Evolutionary conservation across 2,888 invertebrate species (phyloP), one percentile per base, ranked within the genome.

Genomic region (Crepidodera aurea): DNA sequence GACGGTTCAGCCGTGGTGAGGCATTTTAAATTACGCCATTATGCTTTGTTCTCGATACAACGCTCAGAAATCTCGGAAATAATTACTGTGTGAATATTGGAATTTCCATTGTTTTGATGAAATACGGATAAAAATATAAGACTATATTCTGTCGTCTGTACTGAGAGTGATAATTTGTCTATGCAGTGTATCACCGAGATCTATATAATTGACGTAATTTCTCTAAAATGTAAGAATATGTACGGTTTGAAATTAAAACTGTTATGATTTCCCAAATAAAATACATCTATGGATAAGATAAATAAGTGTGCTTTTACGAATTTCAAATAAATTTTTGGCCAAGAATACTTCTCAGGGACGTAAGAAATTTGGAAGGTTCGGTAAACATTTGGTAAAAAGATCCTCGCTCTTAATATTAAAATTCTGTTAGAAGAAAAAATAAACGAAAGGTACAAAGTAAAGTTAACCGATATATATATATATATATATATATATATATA

Each of bases 21-120:
- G 10, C 22, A 44, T n/a, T 44, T 22, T n/a, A 48, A 48, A 48
- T 48, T 48, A 48, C 27, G 48, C 25, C 27, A 15, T 48, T 48
- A n/a, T 4, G 48, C 48, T 48, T 48, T 48, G 48, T 48, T 48
- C 48, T 29, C 27, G 29, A 48, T 48, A 27, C 29, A 48, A 27
- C 48, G 48, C 48, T 48, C 27, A 48, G 48, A 48, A 27, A 48
- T 48, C 48, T 27, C 48, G 27, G 48, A 48, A 29, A 48, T 48
- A 48, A 48, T 48, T 48, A 48, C 27, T 27, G 15, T 44, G 27
- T 25, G 48, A 48, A 48, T 19, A 48, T 48, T 27, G 27, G 48
- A 48, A 25, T 27, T 27, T 48, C 27, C 27, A 27, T 48, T 48
- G 48, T 29, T 48, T 12, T 12, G 10, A 27, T 48, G 48, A 48